These are phyloP conservation scores for Hyperoplus immaculatus DNA, from an alignment of 2,797 vertebrate genomes.

Conservation along the genomic window DNA sequence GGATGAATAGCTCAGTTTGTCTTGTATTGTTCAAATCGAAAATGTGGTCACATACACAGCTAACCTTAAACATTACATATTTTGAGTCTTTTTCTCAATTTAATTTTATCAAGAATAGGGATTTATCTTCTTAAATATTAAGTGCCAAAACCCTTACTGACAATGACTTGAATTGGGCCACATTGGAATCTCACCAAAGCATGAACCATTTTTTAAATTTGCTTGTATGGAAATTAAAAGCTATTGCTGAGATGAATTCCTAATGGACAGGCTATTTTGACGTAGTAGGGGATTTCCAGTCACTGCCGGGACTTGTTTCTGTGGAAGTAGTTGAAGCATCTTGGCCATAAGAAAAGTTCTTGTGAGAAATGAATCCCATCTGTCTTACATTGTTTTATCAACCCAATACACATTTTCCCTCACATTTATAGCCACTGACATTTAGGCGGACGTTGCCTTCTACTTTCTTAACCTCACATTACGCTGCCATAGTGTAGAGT, in stretches of 20 bases:
- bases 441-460: not conserved
- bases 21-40: not conserved
- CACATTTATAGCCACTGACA: slow-evolving; percentile 10
- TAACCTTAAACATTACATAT: not conserved
- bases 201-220: slow-evolving; percentile 18
- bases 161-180: not conserved
- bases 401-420: not conserved
- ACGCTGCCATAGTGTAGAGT: not conserved
- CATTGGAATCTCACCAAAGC: slow-evolving; percentile 2
- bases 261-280: slow-evolving; percentile 37
- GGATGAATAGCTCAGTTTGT: no score
- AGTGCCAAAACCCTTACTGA: not conserved
- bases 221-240: slow-evolving; percentile 11
- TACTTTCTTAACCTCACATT: not conserved
- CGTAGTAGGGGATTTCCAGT: not conserved
- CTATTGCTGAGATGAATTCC: slow-evolving; percentile 12
- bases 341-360: slow-evolving; percentile 15
- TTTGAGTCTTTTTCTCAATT: not conserved
- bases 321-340: slow-evolving; percentile 18
- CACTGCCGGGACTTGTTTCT: slow-evolving; percentile 24
- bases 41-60: not conserved
- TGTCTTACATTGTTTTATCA: slow-evolving; percentile 7
- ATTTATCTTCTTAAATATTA: not conserved
- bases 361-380: slow-evolving; percentile 24
- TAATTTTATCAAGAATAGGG: not conserved